phyloP scores from a whole-genome alignment of 2,888 invertebrate species.

The Blera fallax region DNA sequence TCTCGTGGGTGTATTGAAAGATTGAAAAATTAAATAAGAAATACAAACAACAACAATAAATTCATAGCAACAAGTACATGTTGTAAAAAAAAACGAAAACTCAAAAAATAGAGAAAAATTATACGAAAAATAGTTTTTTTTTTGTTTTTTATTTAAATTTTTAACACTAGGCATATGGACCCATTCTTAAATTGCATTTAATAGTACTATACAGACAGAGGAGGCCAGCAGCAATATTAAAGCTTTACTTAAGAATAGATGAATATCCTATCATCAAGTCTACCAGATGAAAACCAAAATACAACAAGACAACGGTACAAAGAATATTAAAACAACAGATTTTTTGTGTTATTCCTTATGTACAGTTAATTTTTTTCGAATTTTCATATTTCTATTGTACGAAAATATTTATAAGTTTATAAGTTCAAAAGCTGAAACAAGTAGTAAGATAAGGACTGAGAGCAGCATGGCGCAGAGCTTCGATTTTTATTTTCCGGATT shows the following conservation, averaged over 20 bases:
- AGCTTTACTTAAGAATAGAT: slow-evolving; percentile 70
- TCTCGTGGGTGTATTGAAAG: background rate
- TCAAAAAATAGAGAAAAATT: background rate
- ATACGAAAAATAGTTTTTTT: background rate
- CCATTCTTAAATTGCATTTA: slow-evolving; percentile 72
- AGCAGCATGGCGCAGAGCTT: slow-evolving; percentile 54
- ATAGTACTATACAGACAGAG: slow-evolving; percentile 55
- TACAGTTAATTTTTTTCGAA: slow-evolving; percentile 29
- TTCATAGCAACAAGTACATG: slow-evolving; percentile 42
- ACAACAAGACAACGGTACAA: slow-evolving; percentile 73
- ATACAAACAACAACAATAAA: slow-evolving; percentile 10
- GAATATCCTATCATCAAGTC: slow-evolving; percentile 66
- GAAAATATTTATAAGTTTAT: slow-evolving; percentile 20
- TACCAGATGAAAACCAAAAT: slow-evolving; percentile 73
- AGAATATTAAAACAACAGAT: slow-evolving; percentile 71
- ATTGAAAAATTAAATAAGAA: slow-evolving; percentile 19
- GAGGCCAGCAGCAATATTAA: slow-evolving; percentile 64
- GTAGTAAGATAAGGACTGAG: slow-evolving; percentile 50
- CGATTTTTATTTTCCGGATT: slow-evolving; percentile 21
- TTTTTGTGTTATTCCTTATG: slow-evolving; percentile 45
- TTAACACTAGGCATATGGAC: slow-evolving; percentile 71
- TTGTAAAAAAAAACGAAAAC: slow-evolving; percentile 1
- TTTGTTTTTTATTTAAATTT: slow-evolving; percentile 3
- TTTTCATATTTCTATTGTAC: slow-evolving; percentile 20
- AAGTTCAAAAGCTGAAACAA: slow-evolving; percentile 68